phyloP scores from a whole-genome alignment of 1,140 invertebrate genomes.

The Muscidifurax raptorellus region DNA sequence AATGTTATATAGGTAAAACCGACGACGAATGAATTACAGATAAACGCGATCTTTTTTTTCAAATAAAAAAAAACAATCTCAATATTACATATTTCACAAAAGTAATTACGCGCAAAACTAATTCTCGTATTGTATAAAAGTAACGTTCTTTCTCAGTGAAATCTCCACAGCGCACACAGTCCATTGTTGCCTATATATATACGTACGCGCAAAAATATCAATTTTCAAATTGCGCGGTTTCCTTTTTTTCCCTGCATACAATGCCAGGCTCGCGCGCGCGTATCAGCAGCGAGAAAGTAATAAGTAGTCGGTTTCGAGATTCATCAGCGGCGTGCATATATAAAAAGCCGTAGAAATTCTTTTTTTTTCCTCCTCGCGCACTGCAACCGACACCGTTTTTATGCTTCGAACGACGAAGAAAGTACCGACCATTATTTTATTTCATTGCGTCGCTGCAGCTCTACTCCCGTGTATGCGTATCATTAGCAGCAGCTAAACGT shows the following conservation, averaged over 20 bases:
- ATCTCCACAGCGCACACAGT: background rate
- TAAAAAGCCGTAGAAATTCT: conserved; percentile 38
- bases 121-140: background rate
- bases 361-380: background rate
- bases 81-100: background rate
- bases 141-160: background rate
- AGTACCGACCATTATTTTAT: conserved; percentile 13
- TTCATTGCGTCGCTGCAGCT: too few species aligned
- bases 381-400: conserved; percentile 24
- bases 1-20: background rate
- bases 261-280: background rate
- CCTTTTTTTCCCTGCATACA: conserved; percentile 20
- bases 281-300: background rate
- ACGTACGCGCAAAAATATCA: background rate
- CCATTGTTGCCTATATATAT: too few species aligned
- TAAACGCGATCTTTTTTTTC: too few species aligned
- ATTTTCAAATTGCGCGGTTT: conserved; percentile 15
- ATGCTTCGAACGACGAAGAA: conserved; percentile 12
- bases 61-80: background rate
- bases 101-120: background rate
- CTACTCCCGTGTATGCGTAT: too few species aligned
- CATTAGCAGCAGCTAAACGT: too few species aligned
- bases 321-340: background rate
- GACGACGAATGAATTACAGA: background rate
- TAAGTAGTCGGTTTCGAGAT: conserved; percentile 17